phyloP scores from a whole-genome alignment of 2,113 vertebrate species.

The Eptatretus burgeri region DNA sequence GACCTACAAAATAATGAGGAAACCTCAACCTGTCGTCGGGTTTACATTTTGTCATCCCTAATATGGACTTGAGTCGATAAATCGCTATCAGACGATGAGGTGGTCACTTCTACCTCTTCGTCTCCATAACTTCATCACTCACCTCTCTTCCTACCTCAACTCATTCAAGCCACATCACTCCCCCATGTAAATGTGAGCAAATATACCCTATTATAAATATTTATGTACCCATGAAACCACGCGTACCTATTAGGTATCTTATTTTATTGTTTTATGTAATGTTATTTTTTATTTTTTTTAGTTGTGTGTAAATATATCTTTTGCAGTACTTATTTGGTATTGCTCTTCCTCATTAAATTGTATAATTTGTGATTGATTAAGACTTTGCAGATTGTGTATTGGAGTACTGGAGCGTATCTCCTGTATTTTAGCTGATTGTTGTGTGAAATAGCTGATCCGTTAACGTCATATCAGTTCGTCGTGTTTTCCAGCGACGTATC shows the following conservation, averaged over 20 bases:
- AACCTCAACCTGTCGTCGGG: too few relatives aligned
- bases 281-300: not conserved
- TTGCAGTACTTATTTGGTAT: not conserved
- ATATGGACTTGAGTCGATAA: too few relatives aligned
- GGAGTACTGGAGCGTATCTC: not conserved
- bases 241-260: not conserved
- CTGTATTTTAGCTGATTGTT: not conserved
- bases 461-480: not conserved
- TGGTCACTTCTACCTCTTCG: too few relatives aligned
- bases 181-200: conserved; percentile 1
- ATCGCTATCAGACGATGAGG: too few relatives aligned
- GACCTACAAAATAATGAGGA: too few relatives aligned
- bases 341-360: not conserved
- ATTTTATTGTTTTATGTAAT: conserved; percentile 2
- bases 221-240: not conserved
- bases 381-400: not conserved
- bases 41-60: too few relatives aligned
- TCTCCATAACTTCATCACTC: not conserved
- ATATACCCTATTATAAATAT: conserved; percentile 1
- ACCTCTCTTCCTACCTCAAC: not conserved
- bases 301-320: not conserved
- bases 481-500: not conserved
- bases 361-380: conserved; percentile 6
- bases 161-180: not conserved
- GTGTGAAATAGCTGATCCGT: not conserved